Evolutionary conservation across 2,113 vertebrate species (phyloP), one percentile per base, ranked within the genome.

Genomic region (Trematomus loennbergii): DNA sequence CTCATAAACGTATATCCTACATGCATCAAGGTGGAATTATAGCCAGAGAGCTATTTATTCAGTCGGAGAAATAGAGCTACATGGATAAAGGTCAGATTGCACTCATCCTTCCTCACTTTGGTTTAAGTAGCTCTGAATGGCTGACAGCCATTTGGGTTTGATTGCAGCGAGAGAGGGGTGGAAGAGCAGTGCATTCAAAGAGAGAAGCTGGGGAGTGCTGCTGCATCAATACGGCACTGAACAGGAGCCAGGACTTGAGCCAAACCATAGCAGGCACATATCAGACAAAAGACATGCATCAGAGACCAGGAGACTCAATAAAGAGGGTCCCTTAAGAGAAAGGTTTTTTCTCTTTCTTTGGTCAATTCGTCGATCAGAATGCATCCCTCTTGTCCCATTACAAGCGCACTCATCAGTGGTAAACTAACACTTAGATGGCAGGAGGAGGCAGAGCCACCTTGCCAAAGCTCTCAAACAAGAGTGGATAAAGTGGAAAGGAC

Each of bases 21-120:
- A 82, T 74, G 61, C 57, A 85, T 90, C 85, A 78, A 85, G 57
- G 74, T 87, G 80, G 85, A 83, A 84, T 85, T 78, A 85, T 29
- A 20, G 76, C 59, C 52, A 7, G 20, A 63, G 81, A 78, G 71
- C 78, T 78, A 80, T 87, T 72, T 81, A 84, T 80, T 77, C 79
- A 83, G 57, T 59, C 29, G 64, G 76, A 83, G 53, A 59, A 83
- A 83, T 50, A 62, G 61, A 79, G 66, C 52, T 60, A 53, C 48
- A 73, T 68, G 67, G 52, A 63, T 66, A 65, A 76, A 54, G 54
- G 61, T 84, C 81, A 77, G 69, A 79, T 75, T 78, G 75, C 81
- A 70, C 78, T 83, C 59, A 75, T 86, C 67, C 66, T 68, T 82
- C 70, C 79, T 83, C 62, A 65, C 70, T 82, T 85, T 83, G 79